Conservation (phyloP, 1,140 invertebrate genomes). For the Leptoteleia sp. region DNA sequence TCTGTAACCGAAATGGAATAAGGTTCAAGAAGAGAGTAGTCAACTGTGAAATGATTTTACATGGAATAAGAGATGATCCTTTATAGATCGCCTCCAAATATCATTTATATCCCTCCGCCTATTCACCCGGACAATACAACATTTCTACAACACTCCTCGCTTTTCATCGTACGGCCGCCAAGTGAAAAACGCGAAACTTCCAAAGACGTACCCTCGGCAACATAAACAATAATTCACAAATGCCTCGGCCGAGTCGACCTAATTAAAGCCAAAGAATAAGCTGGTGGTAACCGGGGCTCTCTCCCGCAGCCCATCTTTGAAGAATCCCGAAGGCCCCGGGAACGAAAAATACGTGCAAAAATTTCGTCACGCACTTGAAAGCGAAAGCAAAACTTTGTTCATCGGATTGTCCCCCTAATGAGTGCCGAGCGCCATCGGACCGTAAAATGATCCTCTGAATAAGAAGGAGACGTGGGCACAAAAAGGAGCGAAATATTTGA, state of each 20-base stretch:
- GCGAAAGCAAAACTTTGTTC: slow-evolving; percentile 21
- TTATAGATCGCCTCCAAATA: too few species aligned
- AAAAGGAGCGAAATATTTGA: slow-evolving; percentile 16
- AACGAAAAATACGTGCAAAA: slow-evolving; percentile 15
- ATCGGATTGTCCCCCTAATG: slow-evolving; percentile 17
- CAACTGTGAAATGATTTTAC: too few species aligned
- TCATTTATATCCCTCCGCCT: too few species aligned
- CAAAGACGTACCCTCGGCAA: too few species aligned
- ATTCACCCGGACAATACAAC: too few species aligned
- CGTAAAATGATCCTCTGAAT: slow-evolving; percentile 25
- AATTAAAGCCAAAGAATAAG: neutral
- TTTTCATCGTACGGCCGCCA: too few species aligned
- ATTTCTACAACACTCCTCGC: too few species aligned
- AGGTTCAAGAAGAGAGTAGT: too few species aligned
- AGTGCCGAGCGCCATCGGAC: slow-evolving; percentile 16
- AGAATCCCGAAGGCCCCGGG: slow-evolving; percentile 13
- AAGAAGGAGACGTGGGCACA: neutral
- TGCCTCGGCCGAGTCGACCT: neutral
- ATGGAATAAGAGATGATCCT: too few species aligned
- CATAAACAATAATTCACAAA: neutral
- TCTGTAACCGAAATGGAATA: too few species aligned
- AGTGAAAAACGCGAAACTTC: too few species aligned
- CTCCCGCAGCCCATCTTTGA: neutral
- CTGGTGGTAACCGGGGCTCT: neutral
- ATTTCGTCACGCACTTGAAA: slow-evolving; percentile 22